These are phyloP conservation scores for Hymenopus coronatus DNA, from an alignment of 2,888 invertebrate genomes.

Conservation along the genomic window DNA sequence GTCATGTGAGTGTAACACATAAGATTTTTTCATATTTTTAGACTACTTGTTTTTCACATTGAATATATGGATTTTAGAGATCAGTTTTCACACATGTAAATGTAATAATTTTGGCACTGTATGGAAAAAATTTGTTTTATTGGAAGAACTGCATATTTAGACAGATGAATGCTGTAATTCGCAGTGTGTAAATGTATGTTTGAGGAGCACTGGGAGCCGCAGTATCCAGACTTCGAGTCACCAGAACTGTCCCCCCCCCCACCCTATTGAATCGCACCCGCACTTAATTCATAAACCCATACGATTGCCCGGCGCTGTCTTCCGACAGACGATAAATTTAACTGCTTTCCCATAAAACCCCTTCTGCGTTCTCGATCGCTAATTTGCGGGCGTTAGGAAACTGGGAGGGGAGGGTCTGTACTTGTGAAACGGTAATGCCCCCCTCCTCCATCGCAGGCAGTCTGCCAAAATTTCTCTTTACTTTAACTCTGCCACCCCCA, in stretches of 20 bases:
- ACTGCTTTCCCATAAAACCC: background rate
- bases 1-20: no score
- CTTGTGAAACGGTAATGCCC: slow-evolving; percentile 5
- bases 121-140: no score
- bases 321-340: background rate
- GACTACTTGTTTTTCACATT: no score
- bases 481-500: background rate
- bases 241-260: background rate
- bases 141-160: no score
- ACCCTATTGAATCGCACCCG: background rate
- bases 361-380: background rate
- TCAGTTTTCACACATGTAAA: no score
- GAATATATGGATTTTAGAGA: no score
- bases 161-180: no score
- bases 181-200: background rate
- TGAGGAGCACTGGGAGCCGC: background rate
- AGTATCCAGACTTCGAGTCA: background rate
- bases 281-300: background rate
- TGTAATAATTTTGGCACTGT: no score
- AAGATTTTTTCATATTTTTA: no score
- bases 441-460: background rate
- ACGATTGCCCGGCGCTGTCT: background rate
- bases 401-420: background rate
- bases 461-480: slow-evolving; percentile 22
- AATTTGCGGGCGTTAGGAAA: background rate